A percentile compares a stretch with the other conserved stretches of the same genome.
Evolutionary conservation across 2,113 vertebrate genomes (phyloP).

Genomic region (Eulacestoma nigropectus): DNA sequence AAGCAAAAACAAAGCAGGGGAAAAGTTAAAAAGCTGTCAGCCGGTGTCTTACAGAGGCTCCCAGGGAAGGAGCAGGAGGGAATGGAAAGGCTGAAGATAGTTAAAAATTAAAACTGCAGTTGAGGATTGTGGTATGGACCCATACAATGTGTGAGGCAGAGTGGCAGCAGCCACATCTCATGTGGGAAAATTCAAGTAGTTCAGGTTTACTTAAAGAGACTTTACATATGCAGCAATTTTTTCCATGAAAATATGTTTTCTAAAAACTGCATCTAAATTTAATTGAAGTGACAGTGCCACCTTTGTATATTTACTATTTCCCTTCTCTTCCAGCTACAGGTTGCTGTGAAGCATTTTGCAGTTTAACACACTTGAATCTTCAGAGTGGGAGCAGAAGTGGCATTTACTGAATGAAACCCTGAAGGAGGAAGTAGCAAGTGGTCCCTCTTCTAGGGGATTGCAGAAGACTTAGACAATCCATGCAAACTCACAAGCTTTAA

Average conservation of each 20-base stretch:
- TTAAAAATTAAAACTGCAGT: neutral
- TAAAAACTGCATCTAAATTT: neutral
- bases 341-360: neutral
- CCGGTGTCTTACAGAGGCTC: neutral
- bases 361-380: neutral
- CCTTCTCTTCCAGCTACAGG: neutral
- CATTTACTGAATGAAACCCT: neutral
- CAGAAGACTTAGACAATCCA: neutral
- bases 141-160: neutral
- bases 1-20: neutral
- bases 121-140: neutral
- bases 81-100: neutral
- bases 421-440: neutral
- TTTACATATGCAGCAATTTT: neutral
- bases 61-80: neutral
- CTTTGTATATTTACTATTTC: neutral
- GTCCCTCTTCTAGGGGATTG: neutral
- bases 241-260: neutral
- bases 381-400: neutral
- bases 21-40: neutral
- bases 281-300: neutral
- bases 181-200: neutral
- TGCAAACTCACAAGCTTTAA: neutral
- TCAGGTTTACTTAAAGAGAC: neutral
- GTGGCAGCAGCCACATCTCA: neutral